Evolutionary conservation across 2,113 vertebrate genomes (phyloP).

Genomic region (Etia nguti): DNA sequence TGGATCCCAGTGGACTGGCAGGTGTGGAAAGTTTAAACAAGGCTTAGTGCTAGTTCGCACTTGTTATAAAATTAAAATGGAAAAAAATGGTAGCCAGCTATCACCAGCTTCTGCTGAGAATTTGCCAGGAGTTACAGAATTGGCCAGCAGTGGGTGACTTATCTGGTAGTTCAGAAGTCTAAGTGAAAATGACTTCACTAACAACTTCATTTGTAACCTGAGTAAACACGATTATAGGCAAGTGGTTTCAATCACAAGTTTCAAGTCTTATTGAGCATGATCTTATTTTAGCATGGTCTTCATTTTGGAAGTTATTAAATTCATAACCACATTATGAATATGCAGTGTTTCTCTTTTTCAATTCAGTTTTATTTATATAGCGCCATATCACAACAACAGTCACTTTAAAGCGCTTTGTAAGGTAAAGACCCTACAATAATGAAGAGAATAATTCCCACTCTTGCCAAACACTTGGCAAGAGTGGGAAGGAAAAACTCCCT

Average conservation of each 20-base stretch:
- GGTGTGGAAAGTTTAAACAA: neutral
- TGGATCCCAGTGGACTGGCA: neutral
- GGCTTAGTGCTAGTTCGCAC: neutral
- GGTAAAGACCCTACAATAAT: neutral
- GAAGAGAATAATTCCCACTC: too few relatives aligned
- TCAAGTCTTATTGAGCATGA: neutral
- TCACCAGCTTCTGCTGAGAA: neutral
- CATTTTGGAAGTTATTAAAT: neutral
- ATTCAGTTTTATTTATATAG: neutral
- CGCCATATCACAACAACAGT: neutral
- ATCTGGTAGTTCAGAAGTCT: neutral
- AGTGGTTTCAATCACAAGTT: neutral
- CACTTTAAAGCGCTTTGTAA: rapidly evolving
- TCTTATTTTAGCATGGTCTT: neutral
- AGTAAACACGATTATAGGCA: rapidly evolving
- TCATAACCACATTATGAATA: neutral
- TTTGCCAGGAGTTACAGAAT: too few relatives aligned
- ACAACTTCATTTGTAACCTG: neutral
- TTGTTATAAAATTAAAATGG: neutral
- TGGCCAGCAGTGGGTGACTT: neutral
- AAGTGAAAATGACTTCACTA: neutral
- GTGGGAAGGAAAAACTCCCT: neutral
- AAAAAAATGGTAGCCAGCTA: neutral
- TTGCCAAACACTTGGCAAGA: neutral
- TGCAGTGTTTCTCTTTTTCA: neutral